Evolutionary conservation across 2,888 invertebrate species (phyloP).

Genomic region (Oxystoma pomonae): DNA sequence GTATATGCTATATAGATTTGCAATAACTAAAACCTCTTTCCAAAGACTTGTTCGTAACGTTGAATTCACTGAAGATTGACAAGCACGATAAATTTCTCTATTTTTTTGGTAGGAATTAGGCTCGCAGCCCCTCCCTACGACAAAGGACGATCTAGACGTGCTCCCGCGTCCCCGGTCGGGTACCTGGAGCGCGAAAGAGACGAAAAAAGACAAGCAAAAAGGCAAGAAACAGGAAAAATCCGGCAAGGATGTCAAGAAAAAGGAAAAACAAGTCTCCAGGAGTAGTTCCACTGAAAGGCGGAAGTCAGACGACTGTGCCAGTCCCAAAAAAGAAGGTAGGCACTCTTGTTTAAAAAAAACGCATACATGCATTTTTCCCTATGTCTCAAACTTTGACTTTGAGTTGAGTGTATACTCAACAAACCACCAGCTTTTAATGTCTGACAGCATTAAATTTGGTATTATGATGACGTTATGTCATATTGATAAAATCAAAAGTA

Average conservation of each 20-base stretch:
- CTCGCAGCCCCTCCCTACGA: slow-evolving; percentile 58
- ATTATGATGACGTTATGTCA: too few species aligned
- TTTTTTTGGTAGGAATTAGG: slow-evolving; percentile 54
- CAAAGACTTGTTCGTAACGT: too few species aligned
- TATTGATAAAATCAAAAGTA: too few species aligned
- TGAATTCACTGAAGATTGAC: too few species aligned
- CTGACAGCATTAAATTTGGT: too few species aligned
- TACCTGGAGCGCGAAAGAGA: slow-evolving; percentile 53
- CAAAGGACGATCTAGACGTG: slow-evolving; percentile 44
- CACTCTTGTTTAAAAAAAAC: background rate
- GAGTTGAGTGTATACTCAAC: too few species aligned
- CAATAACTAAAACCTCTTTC: too few species aligned
- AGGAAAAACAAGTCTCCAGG: slow-evolving; percentile 40
- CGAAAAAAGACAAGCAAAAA: slow-evolving; percentile 26
- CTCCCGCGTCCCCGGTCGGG: slow-evolving; percentile 60
- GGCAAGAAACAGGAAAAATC: slow-evolving; percentile 26
- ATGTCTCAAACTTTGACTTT: too few species aligned
- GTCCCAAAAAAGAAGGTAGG: slow-evolving; percentile 55
- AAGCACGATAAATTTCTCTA: too few species aligned
- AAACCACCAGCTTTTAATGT: too few species aligned
- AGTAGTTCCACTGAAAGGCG: slow-evolving; percentile 45
- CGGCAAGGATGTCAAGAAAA: slow-evolving; percentile 31
- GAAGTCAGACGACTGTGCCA: slow-evolving; percentile 39
- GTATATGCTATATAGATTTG: too few species aligned
- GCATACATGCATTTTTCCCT: too few species aligned